phyloP scores from a whole-genome alignment of 1,140 invertebrate species.

The Radopholus similis region DNA sequence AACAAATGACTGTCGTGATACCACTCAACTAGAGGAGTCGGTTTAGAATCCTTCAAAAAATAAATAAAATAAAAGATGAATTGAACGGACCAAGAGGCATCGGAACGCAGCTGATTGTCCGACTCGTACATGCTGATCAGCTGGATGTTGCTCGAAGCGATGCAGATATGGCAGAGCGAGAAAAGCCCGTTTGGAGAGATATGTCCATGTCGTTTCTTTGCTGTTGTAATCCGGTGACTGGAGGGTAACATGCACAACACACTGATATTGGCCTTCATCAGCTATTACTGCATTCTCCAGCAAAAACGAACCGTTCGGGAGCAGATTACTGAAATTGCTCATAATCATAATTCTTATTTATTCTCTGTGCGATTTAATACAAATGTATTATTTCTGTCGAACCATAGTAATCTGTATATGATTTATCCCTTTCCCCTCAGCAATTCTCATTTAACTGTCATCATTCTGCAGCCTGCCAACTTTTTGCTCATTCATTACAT shows the following conservation, averaged over 20 bases:
- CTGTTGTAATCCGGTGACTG: neutral
- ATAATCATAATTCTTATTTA: neutral
- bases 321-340: slow-evolving; percentile 14
- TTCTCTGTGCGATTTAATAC: too few species aligned
- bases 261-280: slow-evolving; percentile 44
- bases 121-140: slow-evolving; percentile 34
- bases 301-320: slow-evolving; percentile 19
- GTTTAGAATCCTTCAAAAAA: slow-evolving; percentile 32
- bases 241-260: slow-evolving; percentile 24
- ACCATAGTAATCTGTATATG: too few species aligned
- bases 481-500: too few species aligned
- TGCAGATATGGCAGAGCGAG: slow-evolving; percentile 17
- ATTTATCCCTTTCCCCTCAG: too few species aligned
- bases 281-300: slow-evolving; percentile 26
- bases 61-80: slow-evolving; percentile 11
- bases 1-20: slow-evolving; percentile 33
- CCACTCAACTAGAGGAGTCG: slow-evolving; percentile 34
- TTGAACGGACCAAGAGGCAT: slow-evolving; percentile 33
- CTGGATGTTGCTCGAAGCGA: slow-evolving; percentile 34
- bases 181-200: slow-evolving; percentile 28
- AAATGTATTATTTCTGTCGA: too few species aligned
- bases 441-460: too few species aligned
- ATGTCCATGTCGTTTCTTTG: slow-evolving; percentile 22
- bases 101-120: slow-evolving; percentile 26
- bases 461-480: too few species aligned